Conservation (phyloP, 2,797 vertebrate genomes). For the Gallinago nigripennis region DNA sequence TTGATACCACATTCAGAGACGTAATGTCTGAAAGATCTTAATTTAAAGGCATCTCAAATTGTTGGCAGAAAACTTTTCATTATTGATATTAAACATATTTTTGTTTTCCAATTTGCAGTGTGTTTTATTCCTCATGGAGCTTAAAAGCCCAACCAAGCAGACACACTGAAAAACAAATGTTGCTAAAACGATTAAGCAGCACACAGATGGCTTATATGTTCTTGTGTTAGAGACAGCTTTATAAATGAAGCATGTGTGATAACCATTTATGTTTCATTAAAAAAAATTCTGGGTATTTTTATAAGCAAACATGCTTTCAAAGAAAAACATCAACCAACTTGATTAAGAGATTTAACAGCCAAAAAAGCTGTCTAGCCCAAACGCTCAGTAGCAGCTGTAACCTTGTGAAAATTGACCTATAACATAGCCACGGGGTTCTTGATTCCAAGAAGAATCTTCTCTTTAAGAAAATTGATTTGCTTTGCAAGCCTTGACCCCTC, state of each 20-base stretch:
- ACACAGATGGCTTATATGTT: conserved; percentile 52
- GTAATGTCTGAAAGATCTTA: background rate
- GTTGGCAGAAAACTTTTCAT: background rate
- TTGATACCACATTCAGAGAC: background rate
- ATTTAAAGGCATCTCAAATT: background rate
- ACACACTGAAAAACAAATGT: conserved; percentile 29
- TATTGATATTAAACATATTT: conserved; percentile 30
- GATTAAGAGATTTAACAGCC: conserved; percentile 23
- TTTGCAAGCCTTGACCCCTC: conserved; percentile 57
- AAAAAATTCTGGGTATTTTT: background rate
- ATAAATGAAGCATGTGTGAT: conserved; percentile 26
- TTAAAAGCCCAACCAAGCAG: background rate
- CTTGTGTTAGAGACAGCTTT: conserved; percentile 36
- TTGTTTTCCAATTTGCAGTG: background rate
- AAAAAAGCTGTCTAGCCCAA: conserved; percentile 15
- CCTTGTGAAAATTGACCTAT: conserved; percentile 70
- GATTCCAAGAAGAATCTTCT: conserved; percentile 67
- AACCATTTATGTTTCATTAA: background rate
- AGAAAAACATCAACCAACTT: background rate
- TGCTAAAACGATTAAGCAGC: conserved; percentile 20
- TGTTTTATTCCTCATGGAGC: background rate
- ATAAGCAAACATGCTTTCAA: conserved; percentile 15
- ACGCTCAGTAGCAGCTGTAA: conserved; percentile 60
- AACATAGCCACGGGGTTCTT: conserved; percentile 68
- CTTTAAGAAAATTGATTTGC: conserved; percentile 71